These are phyloP conservation scores for Sus scrofa DNA, from an alignment of 2,113 vertebrate species.

Conservation along the genomic window T2T-Sscrofa CM000819.6:64091501-64092000, in stretches of 20 bases:
- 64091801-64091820: not conserved
- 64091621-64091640: not conserved
- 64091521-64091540: not conserved
- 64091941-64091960: not conserved
- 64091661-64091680: not conserved
- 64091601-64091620: not conserved
- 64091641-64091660: not conserved
- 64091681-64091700: not conserved
- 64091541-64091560: not conserved
- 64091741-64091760: not conserved
- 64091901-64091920: slow-evolving; percentile 28
- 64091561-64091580: not conserved
- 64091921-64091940: slow-evolving; percentile 28
- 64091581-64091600: not conserved
- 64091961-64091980: not conserved
- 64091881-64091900: not conserved
- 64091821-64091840: not conserved
- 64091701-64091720: not conserved
- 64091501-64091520: not conserved
- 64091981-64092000: not conserved
- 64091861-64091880: not conserved
- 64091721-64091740: not conserved
- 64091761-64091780: not conserved
- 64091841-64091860: not conserved
- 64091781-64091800: not conserved